These are phyloP conservation scores for Drosophila ohnishii DNA, from an alignment of 1,140 invertebrate species.

Conservation along the genomic window DNA sequence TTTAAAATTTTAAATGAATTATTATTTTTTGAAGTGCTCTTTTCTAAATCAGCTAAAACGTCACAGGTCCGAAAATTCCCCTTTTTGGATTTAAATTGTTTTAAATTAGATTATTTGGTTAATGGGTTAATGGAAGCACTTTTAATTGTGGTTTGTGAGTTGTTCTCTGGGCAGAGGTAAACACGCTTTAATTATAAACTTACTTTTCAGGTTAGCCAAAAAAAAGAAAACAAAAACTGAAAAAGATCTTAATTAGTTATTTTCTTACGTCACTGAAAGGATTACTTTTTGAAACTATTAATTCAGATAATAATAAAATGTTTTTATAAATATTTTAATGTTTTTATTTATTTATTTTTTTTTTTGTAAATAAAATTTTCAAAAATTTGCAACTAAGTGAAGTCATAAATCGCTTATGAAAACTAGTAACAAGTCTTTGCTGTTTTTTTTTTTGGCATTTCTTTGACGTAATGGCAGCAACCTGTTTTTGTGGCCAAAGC, in stretches of 20 bases:
- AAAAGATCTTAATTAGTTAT: background rate
- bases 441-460: constrained; percentile 16
- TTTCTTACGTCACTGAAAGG: background rate
- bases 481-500: constrained; percentile 48
- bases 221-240: background rate
- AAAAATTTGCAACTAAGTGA: background rate
- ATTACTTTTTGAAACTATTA: background rate
- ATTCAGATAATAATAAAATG: background rate
- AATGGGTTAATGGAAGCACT: constrained; percentile 2
- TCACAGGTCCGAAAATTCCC: background rate
- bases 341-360: background rate
- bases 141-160: constrained; percentile 12
- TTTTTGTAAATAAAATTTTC: background rate
- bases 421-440: constrained; percentile 14
- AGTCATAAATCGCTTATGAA: constrained; percentile 8
- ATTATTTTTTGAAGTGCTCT: background rate
- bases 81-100: background rate
- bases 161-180: background rate
- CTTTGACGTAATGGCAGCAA: constrained; percentile 41
- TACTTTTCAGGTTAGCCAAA: constrained; percentile 6
- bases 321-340: too few relatives aligned
- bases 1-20: background rate
- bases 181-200: background rate
- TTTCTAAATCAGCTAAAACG: background rate
- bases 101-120: constrained; percentile 8